Evolutionary conservation across 1,140 invertebrate species (phyloP), one percentile per base, ranked within the genome.

Genomic region (Zophobas atratus): DNA sequence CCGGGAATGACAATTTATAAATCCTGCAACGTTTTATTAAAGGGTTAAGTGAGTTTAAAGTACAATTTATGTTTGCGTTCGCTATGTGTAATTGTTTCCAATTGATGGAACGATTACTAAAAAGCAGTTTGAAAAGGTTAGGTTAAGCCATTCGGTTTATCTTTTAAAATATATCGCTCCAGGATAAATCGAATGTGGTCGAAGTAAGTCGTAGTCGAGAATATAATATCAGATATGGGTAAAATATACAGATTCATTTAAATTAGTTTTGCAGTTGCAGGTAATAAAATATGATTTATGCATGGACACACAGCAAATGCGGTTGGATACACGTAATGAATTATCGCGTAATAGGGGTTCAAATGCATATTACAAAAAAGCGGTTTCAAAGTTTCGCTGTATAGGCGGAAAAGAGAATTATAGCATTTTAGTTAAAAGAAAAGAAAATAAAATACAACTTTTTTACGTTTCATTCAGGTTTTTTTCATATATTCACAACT

Each of bases 201-300:
- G 2, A n/a, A 67, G 2, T 36, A 67, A 43, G 60, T 67, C 60
- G 38, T 1, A 67, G 38, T 46, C 32, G 41, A 38, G 20, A 67
- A 43, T 67, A 43, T 43, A 67, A 46, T 67, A 67, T 67, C 39
- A 43, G 60, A 67, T 67, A 67, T 20, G 60, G 41, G 39, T 67
- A 67, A 67, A 67, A 67, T 67, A 67, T 67, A 67, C 39, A 67
- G 60, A 67, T 67, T 67, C 39, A 67, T 67, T 67, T 43, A 67
- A 67, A 67, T 67, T 67, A 67, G 60, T 67, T 67, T 67, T 67
- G 60, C 60, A 67, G 60, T 67, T 67, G 39, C 60, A 67, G 60
- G 60, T 67, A 67, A 67, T 67, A 67, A 67, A 67, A 67, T 43
- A 5, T 67, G 60, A 67, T 67, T 67, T 67, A 67, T 67, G 38